Conservation (phyloP, 2,888 invertebrate genomes). For the Drosophila siamana region DNA sequence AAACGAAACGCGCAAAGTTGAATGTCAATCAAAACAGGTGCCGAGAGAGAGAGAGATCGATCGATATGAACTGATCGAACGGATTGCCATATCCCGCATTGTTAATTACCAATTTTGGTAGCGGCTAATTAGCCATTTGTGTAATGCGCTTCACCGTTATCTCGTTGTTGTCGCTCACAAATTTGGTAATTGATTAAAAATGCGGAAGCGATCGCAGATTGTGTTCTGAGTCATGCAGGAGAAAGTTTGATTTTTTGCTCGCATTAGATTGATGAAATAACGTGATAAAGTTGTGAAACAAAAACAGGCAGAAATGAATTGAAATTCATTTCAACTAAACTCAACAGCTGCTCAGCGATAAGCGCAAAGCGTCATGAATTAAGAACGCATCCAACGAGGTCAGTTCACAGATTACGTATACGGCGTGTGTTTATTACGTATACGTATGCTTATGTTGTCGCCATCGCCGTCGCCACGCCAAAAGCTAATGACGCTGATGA, state of each 20-base stretch:
- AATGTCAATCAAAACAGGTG: slow-evolving; percentile 69
- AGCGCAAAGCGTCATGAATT: slow-evolving; percentile 21
- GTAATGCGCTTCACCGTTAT: slow-evolving; percentile 59
- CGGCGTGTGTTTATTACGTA: not conserved
- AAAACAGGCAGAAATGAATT: too few species aligned
- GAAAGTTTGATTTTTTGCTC: slow-evolving; percentile 13
- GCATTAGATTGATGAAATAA: slow-evolving; percentile 7
- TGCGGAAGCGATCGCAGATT: slow-evolving; percentile 44
- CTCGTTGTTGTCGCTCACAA: slow-evolving; percentile 11
- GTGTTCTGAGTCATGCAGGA: slow-evolving; percentile 43
- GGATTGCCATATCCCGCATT: slow-evolving; percentile 52
- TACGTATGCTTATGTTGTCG: slow-evolving; percentile 15
- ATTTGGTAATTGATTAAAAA: slow-evolving; percentile 38
- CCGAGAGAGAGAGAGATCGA: slow-evolving; percentile 17
- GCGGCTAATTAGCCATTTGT: slow-evolving; percentile 69
- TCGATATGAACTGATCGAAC: slow-evolving; percentile 8
- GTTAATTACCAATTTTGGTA: slow-evolving; percentile 74
- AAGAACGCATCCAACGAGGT: slow-evolving; percentile 40
- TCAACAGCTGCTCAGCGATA: too few species aligned
- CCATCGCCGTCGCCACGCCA: too few species aligned
- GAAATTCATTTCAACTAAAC: too few species aligned
- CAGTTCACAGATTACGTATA: slow-evolving; percentile 25
- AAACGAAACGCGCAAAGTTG: slow-evolving; percentile 41
- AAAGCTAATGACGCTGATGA: too few species aligned
- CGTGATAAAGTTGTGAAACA: too few species aligned